These are phyloP conservation scores for Peromyscus nudipes DNA, from an alignment of 2,797 vertebrate genomes.

Conservation along the genomic window DNA sequence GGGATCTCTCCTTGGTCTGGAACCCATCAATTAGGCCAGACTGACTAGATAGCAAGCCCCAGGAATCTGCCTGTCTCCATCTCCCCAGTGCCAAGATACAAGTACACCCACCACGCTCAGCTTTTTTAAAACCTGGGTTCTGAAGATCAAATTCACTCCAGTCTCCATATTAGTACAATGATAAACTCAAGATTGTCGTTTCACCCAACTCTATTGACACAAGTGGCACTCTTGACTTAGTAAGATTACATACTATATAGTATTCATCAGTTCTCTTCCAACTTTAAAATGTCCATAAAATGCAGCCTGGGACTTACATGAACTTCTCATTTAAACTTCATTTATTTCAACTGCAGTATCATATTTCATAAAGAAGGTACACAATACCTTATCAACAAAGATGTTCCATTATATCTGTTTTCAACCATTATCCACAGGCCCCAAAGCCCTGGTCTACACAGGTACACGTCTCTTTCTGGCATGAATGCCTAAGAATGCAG, in stretches of 20 bases:
- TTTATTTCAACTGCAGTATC: slow-evolving; percentile 19
- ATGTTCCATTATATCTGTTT: neutral
- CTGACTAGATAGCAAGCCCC: neutral
- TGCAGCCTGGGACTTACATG: neutral
- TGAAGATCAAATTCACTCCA: neutral
- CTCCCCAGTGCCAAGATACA: no score
- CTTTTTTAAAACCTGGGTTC: neutral
- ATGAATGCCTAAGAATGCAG: neutral
- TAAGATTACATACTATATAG: neutral
- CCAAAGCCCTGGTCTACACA: neutral
- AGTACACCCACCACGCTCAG: neutral
- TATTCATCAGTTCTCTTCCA: neutral
- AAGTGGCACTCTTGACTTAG: neutral
- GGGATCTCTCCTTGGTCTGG: neutral
- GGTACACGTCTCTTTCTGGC: neutral
- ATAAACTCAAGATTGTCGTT: neutral
- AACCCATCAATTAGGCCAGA: neutral
- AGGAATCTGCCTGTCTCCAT: neutral
- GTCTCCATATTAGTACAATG: neutral
- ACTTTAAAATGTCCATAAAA: slow-evolving; percentile 22
- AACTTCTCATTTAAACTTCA: slow-evolving; percentile 19
- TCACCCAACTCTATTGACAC: neutral
- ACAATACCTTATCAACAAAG: slow-evolving; percentile 17
- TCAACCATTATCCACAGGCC: neutral
- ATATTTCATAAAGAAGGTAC: neutral